Conservation (phyloP, 2,113 vertebrate genomes). For the Orthonyx spaldingii region DNA sequence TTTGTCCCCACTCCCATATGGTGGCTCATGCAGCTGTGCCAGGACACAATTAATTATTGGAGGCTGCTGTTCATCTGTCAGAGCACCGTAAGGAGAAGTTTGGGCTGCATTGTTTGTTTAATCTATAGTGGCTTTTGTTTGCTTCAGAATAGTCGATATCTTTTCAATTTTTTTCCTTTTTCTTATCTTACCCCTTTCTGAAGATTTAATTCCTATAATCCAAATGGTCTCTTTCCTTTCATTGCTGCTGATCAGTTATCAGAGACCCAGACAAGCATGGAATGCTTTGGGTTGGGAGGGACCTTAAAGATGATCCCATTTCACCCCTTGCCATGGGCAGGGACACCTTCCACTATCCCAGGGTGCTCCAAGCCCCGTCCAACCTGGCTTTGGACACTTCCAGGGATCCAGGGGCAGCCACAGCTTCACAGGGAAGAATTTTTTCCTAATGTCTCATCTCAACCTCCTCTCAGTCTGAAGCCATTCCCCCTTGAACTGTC, state of each 20-base stretch:
- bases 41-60: neutral
- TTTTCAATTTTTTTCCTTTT: neutral
- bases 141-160: neutral
- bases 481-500: neutral
- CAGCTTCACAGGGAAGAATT: neutral
- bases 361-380: neutral
- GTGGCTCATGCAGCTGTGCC: neutral
- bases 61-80: constrained; percentile 22
- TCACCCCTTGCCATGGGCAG: neutral
- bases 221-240: neutral
- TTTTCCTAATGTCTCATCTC: neutral
- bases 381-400: neutral
- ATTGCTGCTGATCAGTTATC: neutral
- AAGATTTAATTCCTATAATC: neutral
- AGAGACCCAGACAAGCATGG: neutral
- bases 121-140: constrained; percentile 7
- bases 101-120: neutral
- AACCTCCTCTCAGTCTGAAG: neutral
- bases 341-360: neutral
- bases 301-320: neutral
- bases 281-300: neutral
- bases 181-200: neutral
- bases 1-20: neutral
- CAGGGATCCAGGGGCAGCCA: neutral
- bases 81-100: neutral